Percentiles rank a stretch among this genome's conserved stretches.
phyloP scores from a whole-genome alignment of 2,797 vertebrate genomes.

The Lagodon rhomboides region DNA sequence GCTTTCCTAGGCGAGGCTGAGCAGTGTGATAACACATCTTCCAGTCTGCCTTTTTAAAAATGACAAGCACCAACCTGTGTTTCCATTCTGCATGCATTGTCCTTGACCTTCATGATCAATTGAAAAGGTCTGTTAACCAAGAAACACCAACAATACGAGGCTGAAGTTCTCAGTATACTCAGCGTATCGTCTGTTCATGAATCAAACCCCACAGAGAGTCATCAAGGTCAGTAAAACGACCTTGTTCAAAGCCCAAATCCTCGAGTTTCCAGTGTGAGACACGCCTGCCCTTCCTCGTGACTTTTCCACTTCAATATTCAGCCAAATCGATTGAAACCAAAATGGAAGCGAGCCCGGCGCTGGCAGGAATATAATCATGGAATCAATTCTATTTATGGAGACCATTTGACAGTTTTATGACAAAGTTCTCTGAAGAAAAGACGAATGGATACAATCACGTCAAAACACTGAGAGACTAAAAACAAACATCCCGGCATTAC shows the following conservation, averaged over 20 bases:
- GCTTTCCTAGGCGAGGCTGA: background rate
- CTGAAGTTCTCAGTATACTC: background rate
- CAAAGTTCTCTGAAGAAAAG: constrained; percentile 46
- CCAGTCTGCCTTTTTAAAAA: background rate
- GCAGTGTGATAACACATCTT: background rate
- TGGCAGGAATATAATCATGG: constrained; percentile 55
- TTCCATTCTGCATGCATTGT: background rate
- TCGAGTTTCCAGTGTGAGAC: constrained; percentile 12
- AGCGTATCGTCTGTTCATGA: background rate
- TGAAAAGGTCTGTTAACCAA: background rate
- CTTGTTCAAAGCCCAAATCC: constrained; percentile 25
- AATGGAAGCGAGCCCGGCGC: constrained; percentile 53
- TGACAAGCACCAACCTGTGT: background rate
- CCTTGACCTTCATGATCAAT: background rate
- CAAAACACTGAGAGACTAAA: constrained; percentile 21
- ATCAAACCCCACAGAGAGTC: background rate
- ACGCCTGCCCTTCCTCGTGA: constrained; percentile 32
- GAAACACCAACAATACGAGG: background rate
- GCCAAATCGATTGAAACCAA: constrained; percentile 61
- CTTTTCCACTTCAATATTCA: constrained; percentile 59
- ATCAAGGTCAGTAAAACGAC: constrained; percentile 35
- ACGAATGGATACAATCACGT: constrained; percentile 46
- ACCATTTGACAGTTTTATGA: constrained; percentile 63
- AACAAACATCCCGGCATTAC: constrained; percentile 29
- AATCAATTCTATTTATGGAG: constrained; percentile 66